These are phyloP conservation scores for Leiothrix lutea DNA, from an alignment of 2,113 vertebrate species.

Conservation along the genomic window DNA sequence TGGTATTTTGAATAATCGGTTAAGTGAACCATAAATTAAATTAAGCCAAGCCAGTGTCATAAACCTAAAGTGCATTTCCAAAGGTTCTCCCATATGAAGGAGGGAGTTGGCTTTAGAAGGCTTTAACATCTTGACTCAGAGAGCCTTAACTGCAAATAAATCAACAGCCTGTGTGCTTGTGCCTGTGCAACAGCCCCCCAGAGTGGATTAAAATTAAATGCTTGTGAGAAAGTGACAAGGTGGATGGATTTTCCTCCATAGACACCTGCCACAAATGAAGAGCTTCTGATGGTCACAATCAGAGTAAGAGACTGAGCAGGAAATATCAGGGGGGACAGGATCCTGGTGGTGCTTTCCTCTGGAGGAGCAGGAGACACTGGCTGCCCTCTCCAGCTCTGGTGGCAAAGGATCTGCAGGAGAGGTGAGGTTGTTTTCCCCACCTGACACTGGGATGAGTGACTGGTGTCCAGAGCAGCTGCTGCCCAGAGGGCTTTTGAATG, in stretches of 20 bases:
- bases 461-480: not conserved
- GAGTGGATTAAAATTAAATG: conserved; percentile 6
- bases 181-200: not conserved
- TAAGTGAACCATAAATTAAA: conserved; percentile 61
- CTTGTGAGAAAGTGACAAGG: not conserved
- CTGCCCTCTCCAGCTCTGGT: not conserved
- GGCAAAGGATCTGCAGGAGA: not conserved
- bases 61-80: conserved; percentile 56
- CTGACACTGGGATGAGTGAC: not conserved
- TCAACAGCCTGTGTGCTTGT: not conserved
- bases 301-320: not conserved
- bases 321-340: rapidly evolving
- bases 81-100: conserved; percentile 5
- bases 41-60: conserved; percentile 43
- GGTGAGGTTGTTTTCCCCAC: not conserved
- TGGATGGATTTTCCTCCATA: not conserved
- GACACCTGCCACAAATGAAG: not conserved
- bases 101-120: not conserved
- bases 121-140: not conserved
- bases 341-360: not conserved
- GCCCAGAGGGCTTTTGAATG: not conserved
- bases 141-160: conserved; percentile 29
- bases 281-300: not conserved
- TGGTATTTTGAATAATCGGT: conserved; percentile 53
- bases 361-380: not conserved